Percentiles rank a stretch among this genome's conserved stretches.
Conservation (phyloP, 2,888 invertebrate genomes). For the Drosophila macrospina region DNA sequence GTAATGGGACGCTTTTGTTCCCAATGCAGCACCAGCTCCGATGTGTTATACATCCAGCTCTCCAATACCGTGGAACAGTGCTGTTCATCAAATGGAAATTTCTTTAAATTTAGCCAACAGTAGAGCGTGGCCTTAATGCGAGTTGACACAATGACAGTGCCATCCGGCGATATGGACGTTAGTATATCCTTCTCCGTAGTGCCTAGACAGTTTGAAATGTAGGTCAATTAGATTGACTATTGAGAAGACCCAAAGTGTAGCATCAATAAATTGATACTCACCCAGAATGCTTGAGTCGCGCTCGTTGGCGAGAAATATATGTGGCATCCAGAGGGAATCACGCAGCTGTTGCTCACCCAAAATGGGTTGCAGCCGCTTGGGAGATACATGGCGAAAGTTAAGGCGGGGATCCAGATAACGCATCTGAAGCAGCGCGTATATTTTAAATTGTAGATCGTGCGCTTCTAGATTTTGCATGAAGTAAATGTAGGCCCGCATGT, state of each 20-base stretch:
- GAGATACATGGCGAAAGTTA: constrained; percentile 89
- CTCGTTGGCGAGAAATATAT: constrained; percentile 93
- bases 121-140: constrained; percentile 93
- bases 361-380: constrained; percentile 88
- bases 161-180: constrained; percentile 91
- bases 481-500: constrained; percentile 92
- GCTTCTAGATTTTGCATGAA: constrained; percentile 94
- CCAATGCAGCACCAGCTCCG: constrained; percentile 91
- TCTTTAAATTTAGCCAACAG: constrained; percentile 94
- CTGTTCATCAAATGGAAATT: constrained; percentile 95
- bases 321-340: constrained; percentile 93
- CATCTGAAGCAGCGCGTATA: constrained; percentile 92
- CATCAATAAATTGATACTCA: constrained; percentile 24
- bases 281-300: constrained; percentile 90
- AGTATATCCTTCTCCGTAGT: constrained; percentile 91
- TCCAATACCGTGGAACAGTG: constrained; percentile 92
- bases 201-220: constrained; percentile 84
- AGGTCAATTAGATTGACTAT: not conserved
- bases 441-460: constrained; percentile 93
- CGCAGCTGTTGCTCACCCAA: constrained; percentile 90
- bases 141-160: constrained; percentile 92
- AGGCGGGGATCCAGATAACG: constrained; percentile 91
- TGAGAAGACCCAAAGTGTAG: too few species aligned
- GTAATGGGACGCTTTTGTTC: constrained; percentile 90
- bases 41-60: constrained; percentile 94